Conservation (phyloP, 2,797 vertebrate species). For the Parauchenoglanis ngamensis region DNA sequence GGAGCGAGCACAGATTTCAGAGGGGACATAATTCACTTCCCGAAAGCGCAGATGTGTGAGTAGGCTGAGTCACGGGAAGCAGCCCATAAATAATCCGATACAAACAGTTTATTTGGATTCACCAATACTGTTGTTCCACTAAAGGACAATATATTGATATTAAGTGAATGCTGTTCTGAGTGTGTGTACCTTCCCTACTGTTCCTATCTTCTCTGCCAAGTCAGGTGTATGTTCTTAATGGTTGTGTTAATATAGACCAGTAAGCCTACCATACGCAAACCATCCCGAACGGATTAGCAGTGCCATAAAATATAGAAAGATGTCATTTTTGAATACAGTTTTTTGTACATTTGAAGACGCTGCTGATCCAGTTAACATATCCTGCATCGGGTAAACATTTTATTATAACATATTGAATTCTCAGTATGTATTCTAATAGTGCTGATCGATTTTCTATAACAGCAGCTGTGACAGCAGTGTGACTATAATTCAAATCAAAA, state of each 20-base stretch:
- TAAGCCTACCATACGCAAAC: neutral
- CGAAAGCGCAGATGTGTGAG: conserved; percentile 33
- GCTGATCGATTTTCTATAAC: neutral
- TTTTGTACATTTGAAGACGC: neutral
- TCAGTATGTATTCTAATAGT: neutral
- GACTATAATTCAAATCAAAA: neutral
- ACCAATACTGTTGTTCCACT: conserved; percentile 16
- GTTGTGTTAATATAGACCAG: neutral
- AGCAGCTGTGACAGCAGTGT: neutral
- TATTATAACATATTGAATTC: neutral
- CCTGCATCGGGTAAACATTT: neutral
- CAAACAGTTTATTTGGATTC: conserved; percentile 32
- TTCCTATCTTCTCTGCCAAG: neutral
- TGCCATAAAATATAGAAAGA: neutral
- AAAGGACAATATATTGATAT: neutral
- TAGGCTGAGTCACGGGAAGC: conserved; percentile 8
- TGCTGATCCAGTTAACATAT: neutral
- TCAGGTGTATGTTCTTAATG: neutral
- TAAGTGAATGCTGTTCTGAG: neutral
- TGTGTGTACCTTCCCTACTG: neutral
- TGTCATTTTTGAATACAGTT: neutral
- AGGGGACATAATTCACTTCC: conserved; percentile 13
- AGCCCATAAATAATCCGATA: conserved; percentile 19
- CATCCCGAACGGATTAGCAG: neutral
- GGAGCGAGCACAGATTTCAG: conserved; percentile 8